These are phyloP conservation scores for Mellivora capensis DNA, from an alignment of 2,113 vertebrate species.

Conservation along the genomic window DNA sequence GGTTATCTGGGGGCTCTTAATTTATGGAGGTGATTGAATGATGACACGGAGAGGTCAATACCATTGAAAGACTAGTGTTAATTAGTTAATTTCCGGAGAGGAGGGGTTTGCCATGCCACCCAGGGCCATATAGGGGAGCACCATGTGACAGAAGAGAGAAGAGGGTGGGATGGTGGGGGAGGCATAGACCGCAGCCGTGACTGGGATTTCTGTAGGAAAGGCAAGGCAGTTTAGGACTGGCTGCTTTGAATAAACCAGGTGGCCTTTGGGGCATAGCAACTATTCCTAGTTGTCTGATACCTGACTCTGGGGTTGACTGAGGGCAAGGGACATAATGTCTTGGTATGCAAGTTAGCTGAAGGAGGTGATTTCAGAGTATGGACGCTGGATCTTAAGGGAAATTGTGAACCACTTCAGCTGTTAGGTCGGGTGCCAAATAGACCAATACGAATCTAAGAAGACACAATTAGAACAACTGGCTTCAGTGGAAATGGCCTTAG, in stretches of 20 bases:
- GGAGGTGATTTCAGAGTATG: neutral
- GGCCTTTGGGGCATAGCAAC: neutral
- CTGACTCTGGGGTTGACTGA: neutral
- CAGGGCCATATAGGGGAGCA: neutral
- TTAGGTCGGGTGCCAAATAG: neutral
- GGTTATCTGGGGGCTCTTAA: neutral
- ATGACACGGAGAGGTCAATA: neutral
- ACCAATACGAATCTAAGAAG: neutral
- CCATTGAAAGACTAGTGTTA: neutral
- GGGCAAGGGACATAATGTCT: neutral
- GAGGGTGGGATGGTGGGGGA: neutral
- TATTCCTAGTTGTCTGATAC: neutral
- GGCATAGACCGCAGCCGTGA: neutral
- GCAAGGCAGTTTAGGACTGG: neutral
- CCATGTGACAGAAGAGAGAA: neutral
- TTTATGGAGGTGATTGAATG: neutral
- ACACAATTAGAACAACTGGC: neutral
- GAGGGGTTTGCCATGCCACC: neutral
- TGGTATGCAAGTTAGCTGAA: neutral
- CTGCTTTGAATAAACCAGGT: neutral
- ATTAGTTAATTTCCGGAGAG: neutral
- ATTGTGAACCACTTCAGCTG: neutral
- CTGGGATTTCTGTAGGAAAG: neutral
- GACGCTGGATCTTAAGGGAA: neutral
- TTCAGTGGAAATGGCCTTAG: neutral